A percentile compares a stretch with the other conserved stretches of the same genome.
Conservation (phyloP, 2,888 invertebrate genomes). For the Phlogophora meticulosa region DNA sequence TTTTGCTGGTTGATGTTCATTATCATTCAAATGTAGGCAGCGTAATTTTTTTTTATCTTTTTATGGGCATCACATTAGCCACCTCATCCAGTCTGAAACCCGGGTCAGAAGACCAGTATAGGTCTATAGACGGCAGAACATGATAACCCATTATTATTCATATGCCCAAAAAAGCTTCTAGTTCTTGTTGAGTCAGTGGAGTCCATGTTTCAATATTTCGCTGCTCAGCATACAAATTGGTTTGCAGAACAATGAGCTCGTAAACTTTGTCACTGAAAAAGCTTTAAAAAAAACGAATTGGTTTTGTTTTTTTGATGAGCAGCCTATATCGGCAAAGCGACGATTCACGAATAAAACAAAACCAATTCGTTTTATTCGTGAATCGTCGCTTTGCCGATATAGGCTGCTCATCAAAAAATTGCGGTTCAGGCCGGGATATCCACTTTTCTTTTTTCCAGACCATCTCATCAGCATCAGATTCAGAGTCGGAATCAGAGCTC, state of each 20-base stretch:
- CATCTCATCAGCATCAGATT: constrained; percentile 31
- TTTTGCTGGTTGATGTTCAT: constrained; percentile 26
- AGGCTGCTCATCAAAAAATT: constrained; percentile 22
- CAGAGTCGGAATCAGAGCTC: constrained; percentile 26
- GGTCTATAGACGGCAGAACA: constrained; percentile 38
- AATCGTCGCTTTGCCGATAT: constrained; percentile 34
- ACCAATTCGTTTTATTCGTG: too few relatives aligned
- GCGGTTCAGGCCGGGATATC: constrained; percentile 28
- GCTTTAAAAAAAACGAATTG: constrained; percentile 32
- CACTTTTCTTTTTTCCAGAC: constrained; percentile 31
- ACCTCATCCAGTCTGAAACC: constrained; percentile 45
- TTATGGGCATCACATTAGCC: constrained; percentile 37
- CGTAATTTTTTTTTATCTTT: constrained; percentile 40
- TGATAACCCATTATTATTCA: constrained; percentile 51
- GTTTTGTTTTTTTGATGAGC: constrained; percentile 33
- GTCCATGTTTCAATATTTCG: constrained; percentile 28
- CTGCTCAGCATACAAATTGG: constrained; percentile 40
- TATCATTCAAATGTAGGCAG: constrained; percentile 38
- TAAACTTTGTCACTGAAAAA: constrained; percentile 34
- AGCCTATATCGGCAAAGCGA: constrained; percentile 29
- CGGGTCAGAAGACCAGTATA: constrained; percentile 55
- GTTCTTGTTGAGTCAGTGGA: constrained; percentile 18
- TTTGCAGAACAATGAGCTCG: constrained; percentile 27
- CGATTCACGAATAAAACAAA: constrained; percentile 34
- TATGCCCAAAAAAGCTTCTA: constrained; percentile 47